Percentiles rank a stretch among this genome's conserved stretches.
Evolutionary conservation across 2,888 invertebrate genomes (phyloP).

Genomic region (Campopleginae sp.): DNA sequence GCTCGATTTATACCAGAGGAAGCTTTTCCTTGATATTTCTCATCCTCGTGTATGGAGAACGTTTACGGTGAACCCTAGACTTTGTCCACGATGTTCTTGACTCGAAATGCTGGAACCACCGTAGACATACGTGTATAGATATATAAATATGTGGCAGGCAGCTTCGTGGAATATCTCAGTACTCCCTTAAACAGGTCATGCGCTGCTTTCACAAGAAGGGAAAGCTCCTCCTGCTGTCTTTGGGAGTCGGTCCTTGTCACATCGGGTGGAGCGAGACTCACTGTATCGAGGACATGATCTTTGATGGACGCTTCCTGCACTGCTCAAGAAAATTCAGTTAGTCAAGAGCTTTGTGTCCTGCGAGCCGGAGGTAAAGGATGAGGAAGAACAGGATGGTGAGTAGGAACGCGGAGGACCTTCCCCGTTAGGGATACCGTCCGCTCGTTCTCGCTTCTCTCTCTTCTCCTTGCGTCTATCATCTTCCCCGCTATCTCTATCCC

Average conservation of each 20-base stretch:
- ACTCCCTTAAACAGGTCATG: slow-evolving; percentile 35
- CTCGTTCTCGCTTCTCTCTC: slow-evolving; percentile 44
- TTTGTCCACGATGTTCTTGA: slow-evolving; percentile 11
- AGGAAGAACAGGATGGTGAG: slow-evolving; percentile 69
- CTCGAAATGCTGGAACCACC: slow-evolving; percentile 15
- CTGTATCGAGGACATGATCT: slow-evolving; percentile 75
- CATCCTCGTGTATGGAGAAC: slow-evolving; percentile 28
- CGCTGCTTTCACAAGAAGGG: slow-evolving; percentile 52
- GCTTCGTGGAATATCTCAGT: slow-evolving; percentile 42
- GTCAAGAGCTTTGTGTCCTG: slow-evolving; percentile 83
- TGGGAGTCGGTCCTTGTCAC: slow-evolving; percentile 34
- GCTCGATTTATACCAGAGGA: slow-evolving; percentile 66
- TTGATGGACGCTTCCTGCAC: slow-evolving; percentile 82
- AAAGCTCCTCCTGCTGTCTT: slow-evolving; percentile 28
- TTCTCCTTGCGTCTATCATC: slow-evolving; percentile 8
- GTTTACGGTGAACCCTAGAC: slow-evolving; percentile 24
- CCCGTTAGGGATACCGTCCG: slow-evolving; percentile 50
- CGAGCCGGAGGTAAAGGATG: slow-evolving; percentile 69
- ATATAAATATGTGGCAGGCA: slow-evolving; percentile 3
- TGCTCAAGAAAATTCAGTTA: slow-evolving; percentile 84
- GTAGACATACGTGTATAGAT: background rate
- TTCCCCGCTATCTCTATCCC: slow-evolving; percentile 5
- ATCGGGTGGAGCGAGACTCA: slow-evolving; percentile 52
- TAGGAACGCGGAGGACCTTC: slow-evolving; percentile 46
- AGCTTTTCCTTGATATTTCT: slow-evolving; percentile 41